Percentiles rank a stretch among this genome's conserved stretches.
phyloP scores from a whole-genome alignment of 2,888 invertebrate species.

The Callyntrura sp. region DNA sequence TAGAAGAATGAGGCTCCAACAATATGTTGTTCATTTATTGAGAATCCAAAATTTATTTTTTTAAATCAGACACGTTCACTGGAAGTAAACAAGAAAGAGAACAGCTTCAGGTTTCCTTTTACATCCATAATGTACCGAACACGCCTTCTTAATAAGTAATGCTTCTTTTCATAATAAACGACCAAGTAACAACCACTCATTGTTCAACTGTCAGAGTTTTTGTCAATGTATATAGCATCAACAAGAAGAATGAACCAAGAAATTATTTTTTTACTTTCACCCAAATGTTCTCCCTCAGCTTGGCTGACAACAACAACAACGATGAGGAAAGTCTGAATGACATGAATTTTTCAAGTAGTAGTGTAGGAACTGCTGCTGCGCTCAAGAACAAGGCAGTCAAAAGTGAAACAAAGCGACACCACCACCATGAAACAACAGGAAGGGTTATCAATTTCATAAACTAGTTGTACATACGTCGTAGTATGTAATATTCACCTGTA shows the following conservation, averaged over 20 bases:
- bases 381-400: background rate
- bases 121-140: background rate
- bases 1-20: no score
- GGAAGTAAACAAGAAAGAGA: background rate
- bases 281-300: background rate
- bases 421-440: no score
- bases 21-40: no score
- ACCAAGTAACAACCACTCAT: constrained; percentile 18
- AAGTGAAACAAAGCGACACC: background rate
- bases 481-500: no score
- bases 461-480: no score
- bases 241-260: background rate
- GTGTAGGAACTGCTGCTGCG: background rate
- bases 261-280: background rate
- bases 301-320: background rate
- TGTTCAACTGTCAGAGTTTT: constrained; percentile 31
- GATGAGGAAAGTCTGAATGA: background rate
- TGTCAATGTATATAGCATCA: constrained; percentile 18
- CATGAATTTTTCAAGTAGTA: no score
- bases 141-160: no score
- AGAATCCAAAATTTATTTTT: no score
- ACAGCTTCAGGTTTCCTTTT: background rate
- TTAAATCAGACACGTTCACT: no score
- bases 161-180: constrained; percentile 44
- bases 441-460: no score